phyloP scores from a whole-genome alignment of 2,888 invertebrate species.

The Leptopilina drosophilae region DNA sequence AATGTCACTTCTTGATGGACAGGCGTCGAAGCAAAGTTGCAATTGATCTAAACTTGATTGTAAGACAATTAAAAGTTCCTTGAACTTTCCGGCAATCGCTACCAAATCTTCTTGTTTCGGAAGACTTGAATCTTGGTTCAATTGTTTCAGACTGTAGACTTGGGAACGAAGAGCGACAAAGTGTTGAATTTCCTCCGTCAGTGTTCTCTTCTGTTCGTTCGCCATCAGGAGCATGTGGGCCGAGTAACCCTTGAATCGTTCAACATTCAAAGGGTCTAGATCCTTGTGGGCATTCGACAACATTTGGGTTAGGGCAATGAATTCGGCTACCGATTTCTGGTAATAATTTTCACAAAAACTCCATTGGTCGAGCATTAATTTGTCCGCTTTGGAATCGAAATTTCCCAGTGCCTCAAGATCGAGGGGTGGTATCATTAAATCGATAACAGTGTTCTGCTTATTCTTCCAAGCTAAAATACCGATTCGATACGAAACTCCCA shows the following conservation, averaged over 20 bases:
- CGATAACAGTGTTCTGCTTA: constrained; percentile 77
- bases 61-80: constrained; percentile 78
- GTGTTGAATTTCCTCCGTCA: constrained; percentile 78
- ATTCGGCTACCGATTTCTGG: constrained; percentile 84
- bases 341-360: constrained; percentile 86
- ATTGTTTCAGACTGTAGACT: constrained; percentile 61
- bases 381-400: constrained; percentile 76
- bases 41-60: constrained; percentile 84
- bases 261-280: constrained; percentile 87
- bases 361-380: constrained; percentile 82
- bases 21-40: constrained; percentile 82
- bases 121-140: constrained; percentile 64
- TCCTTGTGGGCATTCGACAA: constrained; percentile 77
- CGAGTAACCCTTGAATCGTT: constrained; percentile 91
- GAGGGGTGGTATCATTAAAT: constrained; percentile 84
- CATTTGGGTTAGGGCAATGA: constrained; percentile 83
- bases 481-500: constrained; percentile 89
- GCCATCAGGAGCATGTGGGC: constrained; percentile 86
- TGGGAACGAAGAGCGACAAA: constrained; percentile 63
- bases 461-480: constrained; percentile 80
- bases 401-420: constrained; percentile 81
- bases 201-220: constrained; percentile 82
- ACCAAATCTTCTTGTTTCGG: constrained; percentile 74
- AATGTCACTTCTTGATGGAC: constrained; percentile 76
- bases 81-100: constrained; percentile 76